Evolutionary conservation across 2,888 invertebrate genomes (phyloP), one percentile per base, ranked within the genome.

Genomic region (Disparrhopalites patrizii): DNA sequence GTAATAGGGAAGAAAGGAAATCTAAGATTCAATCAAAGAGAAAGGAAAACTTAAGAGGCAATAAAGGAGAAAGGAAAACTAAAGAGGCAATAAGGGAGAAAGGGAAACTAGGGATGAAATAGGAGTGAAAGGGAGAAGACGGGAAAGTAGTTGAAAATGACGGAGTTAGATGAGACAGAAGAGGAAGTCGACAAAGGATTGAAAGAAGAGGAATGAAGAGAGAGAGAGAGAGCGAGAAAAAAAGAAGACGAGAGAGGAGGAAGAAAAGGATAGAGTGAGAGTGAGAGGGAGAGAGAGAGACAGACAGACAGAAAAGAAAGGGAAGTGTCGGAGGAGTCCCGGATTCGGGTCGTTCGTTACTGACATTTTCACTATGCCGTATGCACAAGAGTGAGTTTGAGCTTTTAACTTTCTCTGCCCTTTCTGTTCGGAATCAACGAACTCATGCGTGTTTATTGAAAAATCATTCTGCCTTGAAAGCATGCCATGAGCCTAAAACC

Each of bases 371-470:
- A 68, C 64, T 56, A 57, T 58, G 52, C 33, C 64, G 47, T 60
- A 64, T 67, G 67, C 64, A 67, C 62, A 63, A 55, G 60, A 64
- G 55, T 58, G 54, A 64, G 71, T 68, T 68, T 67, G 70, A 69
- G 73, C 74, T 74, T 74, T 74, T 74, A 74, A 74, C 74, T 74
- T 74, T 74, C 70, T 66, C 66, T 68, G 67, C 68, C 64, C 68
- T 67, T 63, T 71, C 71, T 69, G 69, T 71, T 70, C 67, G 69
- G 71, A 74, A 74, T 74, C 74, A 74, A 72, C 72, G 70, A 74
- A 74, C 71, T 74, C 74, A 72, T 68, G 74, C 74, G 74, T 74
- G 74, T 74, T 74, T 74, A 74, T 74, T 74, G 74, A 74, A 74
- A 74, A 74, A 74, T 74, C 74, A 74, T 71, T 73, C 74, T 74